Percentiles rank a stretch among this genome's conserved stretches.
Conservation (phyloP, 2,888 invertebrate genomes). For the Euplagia quadripunctaria region DNA sequence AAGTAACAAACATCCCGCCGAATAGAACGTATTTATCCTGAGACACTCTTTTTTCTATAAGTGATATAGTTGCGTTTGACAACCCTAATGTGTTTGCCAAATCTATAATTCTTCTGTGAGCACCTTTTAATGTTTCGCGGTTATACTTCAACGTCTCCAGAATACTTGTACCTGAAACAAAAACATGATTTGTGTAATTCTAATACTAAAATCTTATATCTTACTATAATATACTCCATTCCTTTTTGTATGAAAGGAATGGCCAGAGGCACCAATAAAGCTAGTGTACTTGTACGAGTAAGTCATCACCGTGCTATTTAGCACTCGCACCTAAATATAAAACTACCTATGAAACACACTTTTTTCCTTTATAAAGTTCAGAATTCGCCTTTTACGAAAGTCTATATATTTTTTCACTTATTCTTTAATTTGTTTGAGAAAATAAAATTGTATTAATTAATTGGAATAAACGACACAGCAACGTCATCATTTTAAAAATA, state of each 20-base stretch:
- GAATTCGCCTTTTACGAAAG: too few relatives aligned
- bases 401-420: too few relatives aligned
- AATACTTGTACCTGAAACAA: slow-evolving; percentile 89
- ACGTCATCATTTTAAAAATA: too few relatives aligned
- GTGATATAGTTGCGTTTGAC: slow-evolving; percentile 97
- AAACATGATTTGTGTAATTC: background rate
- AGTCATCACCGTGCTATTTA: background rate
- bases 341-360: background rate
- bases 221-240: background rate
- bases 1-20: slow-evolving; percentile 95
- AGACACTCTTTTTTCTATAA: slow-evolving; percentile 95
- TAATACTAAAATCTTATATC: background rate
- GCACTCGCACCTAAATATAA: background rate
- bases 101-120: slow-evolving; percentile 94
- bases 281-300: background rate
- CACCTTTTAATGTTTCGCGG: slow-evolving; percentile 94
- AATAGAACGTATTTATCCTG: slow-evolving; percentile 96
- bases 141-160: slow-evolving; percentile 94
- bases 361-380: background rate
- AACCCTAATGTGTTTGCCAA: slow-evolving; percentile 97
- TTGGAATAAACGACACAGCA: too few relatives aligned
- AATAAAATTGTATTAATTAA: too few relatives aligned
- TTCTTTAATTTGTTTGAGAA: too few relatives aligned
- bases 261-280: background rate
- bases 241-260: background rate